phyloP scores from a whole-genome alignment of 2,888 invertebrate genomes.

The Pristionchus japonicus region DNA sequence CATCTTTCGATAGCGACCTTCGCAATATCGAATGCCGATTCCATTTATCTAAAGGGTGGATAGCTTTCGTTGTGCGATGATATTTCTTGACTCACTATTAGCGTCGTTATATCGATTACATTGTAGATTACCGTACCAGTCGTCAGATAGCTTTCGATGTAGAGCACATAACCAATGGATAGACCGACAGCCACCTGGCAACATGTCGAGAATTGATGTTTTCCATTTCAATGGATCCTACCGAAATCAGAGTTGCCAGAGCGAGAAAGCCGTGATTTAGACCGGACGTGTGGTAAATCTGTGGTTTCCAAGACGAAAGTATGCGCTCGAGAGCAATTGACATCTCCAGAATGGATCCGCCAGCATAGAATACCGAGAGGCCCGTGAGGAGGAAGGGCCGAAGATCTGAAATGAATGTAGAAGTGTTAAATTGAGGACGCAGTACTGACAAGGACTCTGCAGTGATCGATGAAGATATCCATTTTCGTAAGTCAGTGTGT shows the following conservation, averaged over 20 bases:
- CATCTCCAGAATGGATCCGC: background rate
- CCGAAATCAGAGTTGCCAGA: no score
- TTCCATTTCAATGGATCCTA: no score
- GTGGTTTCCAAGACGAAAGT: background rate
- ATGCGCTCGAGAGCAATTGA: background rate
- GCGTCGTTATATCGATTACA: background rate
- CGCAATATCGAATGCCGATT: background rate
- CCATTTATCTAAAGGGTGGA: no score
- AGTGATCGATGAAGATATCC: no score
- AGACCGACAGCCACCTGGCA: background rate
- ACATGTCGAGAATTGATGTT: no score
- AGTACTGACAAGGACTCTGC: no score
- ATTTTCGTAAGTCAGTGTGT: no score
- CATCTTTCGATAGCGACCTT: background rate
- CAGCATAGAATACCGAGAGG: background rate
- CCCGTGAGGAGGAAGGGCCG: background rate
- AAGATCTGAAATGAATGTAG: no score
- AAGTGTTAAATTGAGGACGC: no score
- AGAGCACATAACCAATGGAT: background rate
- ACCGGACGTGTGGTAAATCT: background rate
- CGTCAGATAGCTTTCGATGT: background rate
- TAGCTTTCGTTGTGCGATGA: no score
- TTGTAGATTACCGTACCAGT: background rate
- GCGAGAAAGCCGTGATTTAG: background rate
- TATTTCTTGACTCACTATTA: no score